phyloP scores from a whole-genome alignment of 2,888 invertebrate genomes.

The Carcina quercana region DNA sequence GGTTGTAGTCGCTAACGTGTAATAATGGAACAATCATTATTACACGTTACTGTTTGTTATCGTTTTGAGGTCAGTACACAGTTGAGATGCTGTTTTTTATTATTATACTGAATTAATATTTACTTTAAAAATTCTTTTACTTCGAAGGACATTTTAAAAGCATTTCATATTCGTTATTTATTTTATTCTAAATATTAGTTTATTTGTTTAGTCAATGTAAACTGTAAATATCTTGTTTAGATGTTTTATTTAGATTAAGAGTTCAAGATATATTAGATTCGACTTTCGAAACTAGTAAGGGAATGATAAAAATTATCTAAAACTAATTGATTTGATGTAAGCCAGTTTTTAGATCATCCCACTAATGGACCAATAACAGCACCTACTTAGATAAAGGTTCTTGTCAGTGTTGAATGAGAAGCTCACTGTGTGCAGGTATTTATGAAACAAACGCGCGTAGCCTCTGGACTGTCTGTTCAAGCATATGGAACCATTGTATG shows the following conservation, averaged over 20 bases:
- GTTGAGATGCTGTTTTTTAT: conserved; percentile 47
- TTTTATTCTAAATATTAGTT: conserved; percentile 65
- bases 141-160: conserved; percentile 61
- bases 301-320: conserved; percentile 26
- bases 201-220: conserved; percentile 69
- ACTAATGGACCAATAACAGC: conserved; percentile 64
- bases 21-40: conserved; percentile 14
- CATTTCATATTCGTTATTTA: conserved; percentile 74
- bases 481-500: conserved; percentile 69
- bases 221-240: conserved; percentile 71
- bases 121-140: conserved; percentile 57
- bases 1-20: no score
- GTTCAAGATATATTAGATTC: conserved; percentile 68
- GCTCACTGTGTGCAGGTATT: conserved; percentile 33
- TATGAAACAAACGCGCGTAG: conserved; percentile 35
- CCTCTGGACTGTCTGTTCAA: conserved; percentile 58
- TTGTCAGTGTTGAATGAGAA: no score
- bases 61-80: conserved; percentile 54
- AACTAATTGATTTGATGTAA: conserved; percentile 42
- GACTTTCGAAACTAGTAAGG: conserved; percentile 49
- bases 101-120: conserved; percentile 64
- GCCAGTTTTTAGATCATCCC: conserved; percentile 48
- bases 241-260: conserved; percentile 69
- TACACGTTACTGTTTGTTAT: conserved; percentile 19
- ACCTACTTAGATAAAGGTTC: conserved; percentile 43